A percentile compares a stretch with the other conserved stretches of the same genome.
Conservation (phyloP, 2,888 invertebrate species). For the Encarsia formosa region DNA sequence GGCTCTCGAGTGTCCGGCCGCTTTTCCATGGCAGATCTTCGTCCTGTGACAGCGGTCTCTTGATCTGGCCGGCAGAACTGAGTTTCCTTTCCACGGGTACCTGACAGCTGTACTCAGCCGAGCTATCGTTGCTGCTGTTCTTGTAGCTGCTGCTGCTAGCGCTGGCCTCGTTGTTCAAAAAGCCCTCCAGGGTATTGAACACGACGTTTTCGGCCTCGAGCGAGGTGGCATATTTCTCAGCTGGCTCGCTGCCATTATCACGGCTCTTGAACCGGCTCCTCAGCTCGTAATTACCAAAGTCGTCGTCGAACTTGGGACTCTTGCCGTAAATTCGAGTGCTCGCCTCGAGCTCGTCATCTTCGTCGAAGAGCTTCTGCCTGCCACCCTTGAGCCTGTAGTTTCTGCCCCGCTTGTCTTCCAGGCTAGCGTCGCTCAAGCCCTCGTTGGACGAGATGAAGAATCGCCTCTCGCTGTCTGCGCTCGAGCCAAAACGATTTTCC, state of each 20-base stretch:
- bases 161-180: conserved; percentile 34
- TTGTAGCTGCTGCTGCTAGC: conserved; percentile 20
- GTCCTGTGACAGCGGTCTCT: conserved; percentile 45
- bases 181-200: conserved; percentile 47
- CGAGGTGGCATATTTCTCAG: not conserved
- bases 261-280: conserved; percentile 1
- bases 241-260: conserved; percentile 29
- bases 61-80: conserved; percentile 45
- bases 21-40: conserved; percentile 47
- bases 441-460: conserved; percentile 40
- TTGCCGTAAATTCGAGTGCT: conserved; percentile 46
- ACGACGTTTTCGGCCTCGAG: conserved; percentile 39
- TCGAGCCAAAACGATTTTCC: conserved; percentile 13
- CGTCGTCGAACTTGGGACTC: conserved; percentile 48
- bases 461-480: conserved; percentile 40
- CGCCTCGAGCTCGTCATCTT: conserved; percentile 43
- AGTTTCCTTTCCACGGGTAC: conserved; percentile 44
- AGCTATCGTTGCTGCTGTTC: not conserved
- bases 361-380: conserved; percentile 44
- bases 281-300: conserved; percentile 31
- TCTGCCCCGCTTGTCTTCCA: conserved; percentile 34
- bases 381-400: conserved; percentile 42
- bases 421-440: conserved; percentile 36
- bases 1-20: conserved; percentile 40
- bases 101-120: no score